Evolutionary conservation across 2,797 vertebrate genomes (phyloP).

Genomic region (Thamnophis elegans): DNA sequence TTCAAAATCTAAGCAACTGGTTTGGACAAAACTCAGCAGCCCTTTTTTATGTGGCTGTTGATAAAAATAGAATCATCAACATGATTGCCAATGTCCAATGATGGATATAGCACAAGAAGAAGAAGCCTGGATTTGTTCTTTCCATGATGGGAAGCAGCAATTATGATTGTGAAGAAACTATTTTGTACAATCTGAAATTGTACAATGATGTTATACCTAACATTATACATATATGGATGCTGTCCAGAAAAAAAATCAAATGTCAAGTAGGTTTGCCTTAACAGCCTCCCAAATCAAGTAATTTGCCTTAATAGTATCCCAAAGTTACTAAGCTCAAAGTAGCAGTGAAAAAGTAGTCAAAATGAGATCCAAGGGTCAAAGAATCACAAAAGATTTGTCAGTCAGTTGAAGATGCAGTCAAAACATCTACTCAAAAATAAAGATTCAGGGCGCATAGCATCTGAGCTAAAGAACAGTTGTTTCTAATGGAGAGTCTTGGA

Average conservation of each 20-base stretch:
- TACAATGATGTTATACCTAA: background rate
- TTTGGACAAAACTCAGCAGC: too few species aligned
- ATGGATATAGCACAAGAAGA: too few species aligned
- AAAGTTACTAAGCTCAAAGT: background rate
- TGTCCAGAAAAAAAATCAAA: background rate
- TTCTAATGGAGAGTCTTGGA: background rate
- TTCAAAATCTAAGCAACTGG: too few species aligned
- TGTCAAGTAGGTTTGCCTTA: background rate
- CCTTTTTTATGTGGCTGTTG: too few species aligned
- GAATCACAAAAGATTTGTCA: background rate
- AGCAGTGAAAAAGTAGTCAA: background rate
- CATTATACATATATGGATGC: background rate
- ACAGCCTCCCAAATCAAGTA: background rate
- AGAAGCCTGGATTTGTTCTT: slow-evolving; percentile 26
- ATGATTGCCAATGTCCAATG: too few species aligned
- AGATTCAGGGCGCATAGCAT: background rate
- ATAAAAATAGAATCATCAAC: too few species aligned
- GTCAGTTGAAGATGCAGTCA: background rate
- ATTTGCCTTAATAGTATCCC: background rate
- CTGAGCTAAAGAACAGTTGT: background rate
- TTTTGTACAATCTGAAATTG: background rate
- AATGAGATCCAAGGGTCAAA: background rate
- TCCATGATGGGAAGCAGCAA: background rate
- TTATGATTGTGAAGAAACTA: background rate
- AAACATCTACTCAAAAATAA: background rate